A percentile compares a stretch with the other conserved stretches of the same genome.
Evolutionary conservation across 35 echinoderm and acorn worm genomes (phyloP).

Genomic region (Lytechinus pictus): DNA sequence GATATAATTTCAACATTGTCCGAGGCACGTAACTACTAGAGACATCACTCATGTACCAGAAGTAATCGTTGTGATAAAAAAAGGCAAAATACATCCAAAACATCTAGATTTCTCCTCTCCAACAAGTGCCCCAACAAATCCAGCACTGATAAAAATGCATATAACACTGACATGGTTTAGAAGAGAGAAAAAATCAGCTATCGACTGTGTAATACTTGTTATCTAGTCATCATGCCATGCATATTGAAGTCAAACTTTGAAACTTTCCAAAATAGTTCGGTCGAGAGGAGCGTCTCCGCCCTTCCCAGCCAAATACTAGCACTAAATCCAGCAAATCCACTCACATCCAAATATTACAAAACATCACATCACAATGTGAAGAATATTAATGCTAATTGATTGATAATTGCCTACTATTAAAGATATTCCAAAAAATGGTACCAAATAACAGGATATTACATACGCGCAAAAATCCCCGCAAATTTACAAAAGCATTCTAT

Average conservation of each 20-base stretch:
- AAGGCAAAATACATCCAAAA: conserved; percentile 19
- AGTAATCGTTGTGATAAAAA: conserved; percentile 13
- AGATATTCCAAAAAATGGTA: neutral
- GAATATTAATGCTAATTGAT: neutral
- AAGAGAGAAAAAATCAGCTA: neutral
- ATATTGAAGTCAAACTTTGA: neutral
- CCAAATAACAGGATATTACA: conserved; percentile 12
- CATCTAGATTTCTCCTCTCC: neutral
- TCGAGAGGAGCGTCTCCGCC: neutral
- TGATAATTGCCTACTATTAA: neutral
- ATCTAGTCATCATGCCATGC: neutral
- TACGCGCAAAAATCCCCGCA: conserved; percentile 7
- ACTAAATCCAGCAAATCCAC: neutral
- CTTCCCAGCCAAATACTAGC: neutral
- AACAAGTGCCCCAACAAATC: neutral
- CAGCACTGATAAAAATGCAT: conserved; percentile 6
- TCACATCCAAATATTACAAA: neutral
- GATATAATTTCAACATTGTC: neutral
- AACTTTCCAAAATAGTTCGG: neutral
- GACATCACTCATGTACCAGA: conserved; percentile 14
- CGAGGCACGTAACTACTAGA: neutral
- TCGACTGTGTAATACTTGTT: neutral
- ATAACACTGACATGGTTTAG: neutral
- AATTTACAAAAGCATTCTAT: conserved; percentile 20
- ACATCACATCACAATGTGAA: neutral